Evolutionary conservation across 2,797 vertebrate species (phyloP), one percentile per base, ranked within the genome.

Genomic region (Lepus townsendii): DNA sequence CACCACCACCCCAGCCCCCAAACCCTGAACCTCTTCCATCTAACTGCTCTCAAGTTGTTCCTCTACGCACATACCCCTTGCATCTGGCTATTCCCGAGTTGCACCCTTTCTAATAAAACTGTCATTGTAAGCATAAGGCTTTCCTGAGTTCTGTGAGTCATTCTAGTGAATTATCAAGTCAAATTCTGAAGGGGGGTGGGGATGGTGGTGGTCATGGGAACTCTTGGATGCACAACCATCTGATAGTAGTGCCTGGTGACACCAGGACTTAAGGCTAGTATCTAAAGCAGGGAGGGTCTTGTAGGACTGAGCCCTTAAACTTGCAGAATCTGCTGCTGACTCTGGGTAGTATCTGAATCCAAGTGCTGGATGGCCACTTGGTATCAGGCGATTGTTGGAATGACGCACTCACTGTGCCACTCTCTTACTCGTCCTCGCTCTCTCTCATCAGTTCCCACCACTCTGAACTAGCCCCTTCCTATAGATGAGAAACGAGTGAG

Each of bases 71-170:
- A 47, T 47, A 47, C 42, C 16, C 14, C 69, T 47, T 72, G 68
- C 32, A 9, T 19, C 32, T 57, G 82, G 54, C 72, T 80, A 2
- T 71, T 89, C 77, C 75, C 2, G 10, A 89, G 14, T 12, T 42
- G 32, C 20, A 75, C 14, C 47, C 13, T 65, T 50, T 42, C 47
- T 7, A 32, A 57, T 32, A 66, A 76, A 80, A 90, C 62, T 69
- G n/a, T 17, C 42, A 35, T 47, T 2, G 0, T 66, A 76, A 57
- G 7, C 10, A 57, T 0, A 68, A 30, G 7, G 3, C 66, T 69
- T 83, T 80, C 54, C 47, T n/a, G 73, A 84, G 50, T 88, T 77
- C 72, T 79, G 3, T 30, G 75, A 62, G 35, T 76, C 2, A 10
- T 63, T 65, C 71, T 35, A 32, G 5, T 17, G 47, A 93, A 88